phyloP scores from a whole-genome alignment of 2,797 vertebrate species.

The Lithobates sylvaticus region DNA sequence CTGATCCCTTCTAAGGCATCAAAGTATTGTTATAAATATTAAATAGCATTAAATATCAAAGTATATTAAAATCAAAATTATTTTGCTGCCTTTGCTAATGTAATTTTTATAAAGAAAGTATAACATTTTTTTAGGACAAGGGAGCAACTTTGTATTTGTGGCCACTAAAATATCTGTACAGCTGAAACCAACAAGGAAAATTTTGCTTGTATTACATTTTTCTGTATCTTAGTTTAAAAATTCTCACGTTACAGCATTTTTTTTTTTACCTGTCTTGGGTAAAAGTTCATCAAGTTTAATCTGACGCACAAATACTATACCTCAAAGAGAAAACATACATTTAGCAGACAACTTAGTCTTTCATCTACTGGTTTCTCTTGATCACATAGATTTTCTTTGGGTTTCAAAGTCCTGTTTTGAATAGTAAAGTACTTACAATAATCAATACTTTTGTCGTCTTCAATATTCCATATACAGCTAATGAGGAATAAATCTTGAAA shows the following conservation, averaged over 20 bases:
- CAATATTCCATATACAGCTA: not conserved
- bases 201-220: constrained; percentile 22
- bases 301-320: constrained; percentile 5
- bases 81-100: not conserved
- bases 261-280: not conserved
- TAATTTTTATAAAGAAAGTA: too few relatives aligned
- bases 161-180: not conserved
- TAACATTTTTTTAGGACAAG: not conserved
- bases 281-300: constrained; percentile 42
- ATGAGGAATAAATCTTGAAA: not conserved
- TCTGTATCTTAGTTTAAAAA: not conserved
- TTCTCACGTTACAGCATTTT: too few relatives aligned
- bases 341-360: constrained; percentile 37
- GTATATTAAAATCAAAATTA: not conserved
- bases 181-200: not conserved
- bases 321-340: constrained; percentile 29
- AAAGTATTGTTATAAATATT: not conserved
- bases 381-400: constrained; percentile 50
- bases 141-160: not conserved
- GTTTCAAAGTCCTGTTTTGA: constrained; percentile 38
- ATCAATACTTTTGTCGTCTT: constrained; percentile 31
- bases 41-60: too few relatives aligned
- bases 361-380: constrained; percentile 50
- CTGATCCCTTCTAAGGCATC: not conserved
- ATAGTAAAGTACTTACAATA: constrained; percentile 41